Conservation (phyloP, 1,140 invertebrate genomes). For the Drosophila funebris region DNA sequence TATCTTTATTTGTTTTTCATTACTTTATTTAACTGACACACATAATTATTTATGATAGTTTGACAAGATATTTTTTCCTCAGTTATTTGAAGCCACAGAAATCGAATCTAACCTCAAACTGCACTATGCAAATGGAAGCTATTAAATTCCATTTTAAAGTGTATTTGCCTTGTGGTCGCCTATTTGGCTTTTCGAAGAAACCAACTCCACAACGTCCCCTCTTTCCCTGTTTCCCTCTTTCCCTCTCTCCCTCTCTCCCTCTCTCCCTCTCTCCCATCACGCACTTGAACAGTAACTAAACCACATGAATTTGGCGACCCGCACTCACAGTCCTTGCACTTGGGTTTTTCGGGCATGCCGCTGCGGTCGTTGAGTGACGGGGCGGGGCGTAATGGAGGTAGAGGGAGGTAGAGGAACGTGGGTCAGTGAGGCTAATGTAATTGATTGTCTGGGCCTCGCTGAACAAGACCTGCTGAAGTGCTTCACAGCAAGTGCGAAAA, state of each 20-base stretch:
- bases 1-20: neutral
- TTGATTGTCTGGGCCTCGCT: conserved; percentile 60
- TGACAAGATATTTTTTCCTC: neutral
- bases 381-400: neutral
- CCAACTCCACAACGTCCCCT: neutral
- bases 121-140: conserved; percentile 14
- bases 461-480: conserved; percentile 36
- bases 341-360: conserved; percentile 12
- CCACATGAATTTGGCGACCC: conserved; percentile 20
- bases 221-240: neutral
- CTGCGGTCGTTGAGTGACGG: conserved; percentile 10
- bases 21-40: neutral
- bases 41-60: neutral
- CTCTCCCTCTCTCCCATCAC: neutral
- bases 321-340: conserved; percentile 23
- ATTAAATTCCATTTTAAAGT: conserved; percentile 48
- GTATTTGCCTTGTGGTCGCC: conserved; percentile 34
- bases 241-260: neutral
- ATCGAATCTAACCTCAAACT: neutral
- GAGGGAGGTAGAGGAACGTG: neutral
- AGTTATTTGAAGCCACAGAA: neutral
- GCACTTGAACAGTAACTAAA: neutral
- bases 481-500: conserved; percentile 31
- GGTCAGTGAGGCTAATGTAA: conserved; percentile 59
- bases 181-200: conserved; percentile 19